Percentiles rank a stretch among this genome's conserved stretches.
phyloP scores from a whole-genome alignment of 2,113 vertebrate genomes.

The Anseranas semipalmata region DNA sequence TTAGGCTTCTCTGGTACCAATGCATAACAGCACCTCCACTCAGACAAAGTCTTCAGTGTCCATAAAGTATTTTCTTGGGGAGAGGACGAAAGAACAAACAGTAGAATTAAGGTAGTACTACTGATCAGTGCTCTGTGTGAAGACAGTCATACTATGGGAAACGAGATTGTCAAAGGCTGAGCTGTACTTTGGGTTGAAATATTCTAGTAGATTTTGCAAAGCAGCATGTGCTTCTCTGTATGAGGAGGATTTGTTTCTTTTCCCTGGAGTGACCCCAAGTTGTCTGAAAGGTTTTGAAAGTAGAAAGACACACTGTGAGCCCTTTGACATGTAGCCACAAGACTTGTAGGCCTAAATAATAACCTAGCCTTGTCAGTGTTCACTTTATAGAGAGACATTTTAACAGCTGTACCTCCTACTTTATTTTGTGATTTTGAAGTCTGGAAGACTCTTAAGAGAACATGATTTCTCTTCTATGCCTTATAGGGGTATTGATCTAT shows the following conservation, averaged over 20 bases:
- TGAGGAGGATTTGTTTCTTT: not conserved
- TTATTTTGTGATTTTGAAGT: not conserved
- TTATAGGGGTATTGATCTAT: not conserved
- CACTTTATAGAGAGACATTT: not conserved
- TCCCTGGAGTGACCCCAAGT: not conserved
- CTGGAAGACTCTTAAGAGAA: not conserved
- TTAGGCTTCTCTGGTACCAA: not conserved
- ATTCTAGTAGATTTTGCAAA: not conserved
- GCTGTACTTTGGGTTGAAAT: not conserved
- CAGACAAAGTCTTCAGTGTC: not conserved
- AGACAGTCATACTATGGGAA: not conserved
- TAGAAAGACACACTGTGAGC: not conserved
- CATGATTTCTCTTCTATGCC: not conserved
- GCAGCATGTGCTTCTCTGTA: not conserved
- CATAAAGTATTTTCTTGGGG: not conserved
- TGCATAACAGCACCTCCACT: not conserved
- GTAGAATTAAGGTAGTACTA: not conserved
- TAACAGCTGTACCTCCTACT: not conserved
- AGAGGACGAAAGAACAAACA: not conserved
- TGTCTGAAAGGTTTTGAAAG: not conserved
- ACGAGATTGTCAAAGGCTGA: not conserved
- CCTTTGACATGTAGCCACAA: not conserved
- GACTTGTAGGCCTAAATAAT: not conserved
- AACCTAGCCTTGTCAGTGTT: not conserved
- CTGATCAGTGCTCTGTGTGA: not conserved